These are phyloP conservation scores for Drosophila orena DNA, from an alignment of 1,140 invertebrate genomes.

Conservation along the genomic window DNA sequence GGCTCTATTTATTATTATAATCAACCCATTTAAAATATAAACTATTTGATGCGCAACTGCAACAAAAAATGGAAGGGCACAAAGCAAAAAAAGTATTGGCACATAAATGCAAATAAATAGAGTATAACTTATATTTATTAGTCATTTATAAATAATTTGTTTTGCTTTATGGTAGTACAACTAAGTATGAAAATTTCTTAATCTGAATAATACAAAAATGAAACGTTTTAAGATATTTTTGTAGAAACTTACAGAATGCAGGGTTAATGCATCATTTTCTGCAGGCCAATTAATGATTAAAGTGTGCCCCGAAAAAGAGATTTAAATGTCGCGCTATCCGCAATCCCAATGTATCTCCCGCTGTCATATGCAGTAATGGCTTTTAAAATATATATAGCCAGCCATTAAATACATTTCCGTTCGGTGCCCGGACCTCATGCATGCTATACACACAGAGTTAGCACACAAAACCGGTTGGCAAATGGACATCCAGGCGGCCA, in stretches of 20 bases:
- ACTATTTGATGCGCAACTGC: neutral
- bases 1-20: neutral
- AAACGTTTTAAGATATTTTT: too few relatives aligned
- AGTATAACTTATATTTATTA: too few relatives aligned
- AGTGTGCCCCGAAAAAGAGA: conserved; percentile 23
- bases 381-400: conserved; percentile 62
- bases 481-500: conserved; percentile 60
- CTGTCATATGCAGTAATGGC: conserved; percentile 63
- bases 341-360: conserved; percentile 51
- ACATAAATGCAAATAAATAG: neutral
- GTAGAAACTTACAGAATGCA: neutral
- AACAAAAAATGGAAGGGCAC: neutral
- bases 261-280: conserved; percentile 3
- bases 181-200: too few relatives aligned
- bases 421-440: conserved; percentile 6
- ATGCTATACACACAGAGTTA: conserved; percentile 41
- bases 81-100: neutral
- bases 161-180: too few relatives aligned
- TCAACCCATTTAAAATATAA: neutral
- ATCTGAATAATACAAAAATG: too few relatives aligned
- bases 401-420: conserved; percentile 61
- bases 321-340: conserved; percentile 26
- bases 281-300: conserved; percentile 40
- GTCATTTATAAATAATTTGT: neutral
- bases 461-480: conserved; percentile 57